Conservation (phyloP, 2,888 invertebrate species). For the Gasteruption jaculator region DNA sequence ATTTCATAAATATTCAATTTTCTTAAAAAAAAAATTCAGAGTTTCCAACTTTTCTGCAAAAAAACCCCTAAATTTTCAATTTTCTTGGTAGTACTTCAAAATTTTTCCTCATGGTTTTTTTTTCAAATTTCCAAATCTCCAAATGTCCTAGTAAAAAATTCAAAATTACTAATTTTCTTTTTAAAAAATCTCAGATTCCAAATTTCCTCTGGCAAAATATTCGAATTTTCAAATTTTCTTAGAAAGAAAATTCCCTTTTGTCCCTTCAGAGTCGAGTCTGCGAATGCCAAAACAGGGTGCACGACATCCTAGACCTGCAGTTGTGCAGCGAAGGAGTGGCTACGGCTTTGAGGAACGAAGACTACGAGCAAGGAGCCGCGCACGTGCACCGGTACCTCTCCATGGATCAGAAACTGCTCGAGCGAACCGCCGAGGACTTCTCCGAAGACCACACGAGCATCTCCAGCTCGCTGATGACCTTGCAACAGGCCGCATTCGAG, state of each 20-base stretch:
- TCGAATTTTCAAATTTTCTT: background rate
- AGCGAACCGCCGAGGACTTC: conserved; percentile 73
- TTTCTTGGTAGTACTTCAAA: too few species aligned
- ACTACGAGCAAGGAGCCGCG: conserved; percentile 94
- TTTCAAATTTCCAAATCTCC: too few species aligned
- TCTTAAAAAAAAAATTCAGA: conserved; percentile 8
- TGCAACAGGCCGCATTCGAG: conserved; percentile 74
- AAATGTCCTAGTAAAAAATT: too few species aligned
- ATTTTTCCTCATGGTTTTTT: too few species aligned
- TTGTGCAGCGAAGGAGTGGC: conserved; percentile 97
- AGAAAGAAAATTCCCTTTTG: conserved; percentile 9
- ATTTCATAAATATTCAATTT: conserved; percentile 1
- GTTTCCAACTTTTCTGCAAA: conserved; percentile 5
- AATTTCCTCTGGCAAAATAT: too few species aligned
- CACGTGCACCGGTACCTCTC: conserved; percentile 91
- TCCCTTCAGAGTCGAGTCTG: conserved; percentile 75
- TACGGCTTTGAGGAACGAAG: conserved; percentile 87
- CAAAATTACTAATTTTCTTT: too few species aligned
- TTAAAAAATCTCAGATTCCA: too few species aligned
- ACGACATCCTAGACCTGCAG: conserved; percentile 91
- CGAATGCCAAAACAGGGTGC: conserved; percentile 90
- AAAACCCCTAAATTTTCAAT: conserved; percentile 5
- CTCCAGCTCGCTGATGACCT: conserved; percentile 65
- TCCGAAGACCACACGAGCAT: conserved; percentile 66
- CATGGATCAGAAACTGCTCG: conserved; percentile 82